Percentiles rank a stretch among this genome's conserved stretches.
Conservation (phyloP, 2,888 invertebrate species). For the Troilus luridus region DNA sequence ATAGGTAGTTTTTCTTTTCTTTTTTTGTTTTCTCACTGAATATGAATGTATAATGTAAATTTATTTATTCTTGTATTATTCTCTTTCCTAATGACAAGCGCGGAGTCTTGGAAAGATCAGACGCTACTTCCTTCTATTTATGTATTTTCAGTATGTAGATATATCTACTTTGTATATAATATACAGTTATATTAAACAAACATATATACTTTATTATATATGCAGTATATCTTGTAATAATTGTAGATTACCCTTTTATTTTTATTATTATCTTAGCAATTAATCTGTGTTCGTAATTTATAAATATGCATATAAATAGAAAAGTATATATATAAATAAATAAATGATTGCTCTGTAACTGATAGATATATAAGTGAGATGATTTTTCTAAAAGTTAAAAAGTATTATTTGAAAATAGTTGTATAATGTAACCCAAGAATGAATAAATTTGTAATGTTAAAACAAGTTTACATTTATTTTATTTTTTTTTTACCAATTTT, state of each 20-base stretch:
- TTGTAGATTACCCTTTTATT: constrained; percentile 59
- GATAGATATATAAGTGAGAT: constrained; percentile 55
- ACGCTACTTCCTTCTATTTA: constrained; percentile 54
- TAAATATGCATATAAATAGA: constrained; percentile 45
- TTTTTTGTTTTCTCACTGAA: background rate
- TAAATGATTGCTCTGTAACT: constrained; percentile 53
- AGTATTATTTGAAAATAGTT: constrained; percentile 57
- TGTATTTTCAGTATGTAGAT: constrained; percentile 35
- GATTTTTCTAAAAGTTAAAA: constrained; percentile 48
- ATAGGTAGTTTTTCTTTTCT: constrained; percentile 24
- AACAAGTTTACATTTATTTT: background rate
- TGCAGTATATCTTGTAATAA: constrained; percentile 52
- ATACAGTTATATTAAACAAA: constrained; percentile 47
- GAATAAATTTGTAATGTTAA: constrained; percentile 58
- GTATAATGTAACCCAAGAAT: constrained; percentile 57
- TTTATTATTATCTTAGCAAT: constrained; percentile 54
- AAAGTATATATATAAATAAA: constrained; percentile 26
- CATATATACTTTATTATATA: constrained; percentile 55
- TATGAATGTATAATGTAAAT: constrained; percentile 48
- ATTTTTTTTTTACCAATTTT: too few relatives aligned
- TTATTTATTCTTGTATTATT: constrained; percentile 51
- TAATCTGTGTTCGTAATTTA: constrained; percentile 55
- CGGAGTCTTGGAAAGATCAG: constrained; percentile 52
- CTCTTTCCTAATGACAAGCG: constrained; percentile 52
- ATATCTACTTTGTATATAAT: constrained; percentile 47